Evolutionary conservation across 2,888 invertebrate species (phyloP).

Genomic region (Conchocele bisecta): DNA sequence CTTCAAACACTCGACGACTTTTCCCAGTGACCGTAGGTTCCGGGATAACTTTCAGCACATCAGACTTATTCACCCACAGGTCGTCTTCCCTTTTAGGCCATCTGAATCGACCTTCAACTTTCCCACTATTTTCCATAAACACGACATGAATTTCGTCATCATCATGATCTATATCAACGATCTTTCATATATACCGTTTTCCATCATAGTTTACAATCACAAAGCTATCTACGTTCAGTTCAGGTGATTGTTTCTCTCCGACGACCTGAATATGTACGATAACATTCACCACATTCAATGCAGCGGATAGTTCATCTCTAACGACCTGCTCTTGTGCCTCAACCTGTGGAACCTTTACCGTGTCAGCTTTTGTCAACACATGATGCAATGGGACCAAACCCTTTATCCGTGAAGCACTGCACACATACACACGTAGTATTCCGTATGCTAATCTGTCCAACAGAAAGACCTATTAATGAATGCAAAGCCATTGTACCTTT

Average conservation of each 20-base stretch:
- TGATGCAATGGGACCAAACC: background rate
- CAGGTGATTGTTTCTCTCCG: background rate
- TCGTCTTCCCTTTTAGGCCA: no score
- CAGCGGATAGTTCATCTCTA: background rate
- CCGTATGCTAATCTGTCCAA: background rate
- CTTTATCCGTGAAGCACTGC: slow-evolving; percentile 18
- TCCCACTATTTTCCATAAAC: slow-evolving; percentile 33
- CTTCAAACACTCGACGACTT: no score
- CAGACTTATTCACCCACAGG: no score
- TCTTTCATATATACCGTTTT: slow-evolving; percentile 16
- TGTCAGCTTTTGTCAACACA: no score
- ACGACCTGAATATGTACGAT: background rate
- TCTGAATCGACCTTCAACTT: slow-evolving; percentile 19
- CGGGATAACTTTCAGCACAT: no score
- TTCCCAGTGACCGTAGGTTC: no score
- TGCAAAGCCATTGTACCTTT: slow-evolving; percentile 41
- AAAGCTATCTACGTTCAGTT: slow-evolving; percentile 18
- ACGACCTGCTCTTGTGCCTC: background rate
- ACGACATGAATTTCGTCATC: slow-evolving; percentile 26
- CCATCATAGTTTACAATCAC: slow-evolving; percentile 18
- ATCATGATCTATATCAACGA: slow-evolving; percentile 20
- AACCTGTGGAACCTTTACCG: no score
- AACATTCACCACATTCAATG: background rate
- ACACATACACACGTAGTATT: slow-evolving; percentile 35
- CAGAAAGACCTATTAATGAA: background rate